phyloP scores from a whole-genome alignment of 2,797 vertebrate species.

The Danio kyathit region DNA sequence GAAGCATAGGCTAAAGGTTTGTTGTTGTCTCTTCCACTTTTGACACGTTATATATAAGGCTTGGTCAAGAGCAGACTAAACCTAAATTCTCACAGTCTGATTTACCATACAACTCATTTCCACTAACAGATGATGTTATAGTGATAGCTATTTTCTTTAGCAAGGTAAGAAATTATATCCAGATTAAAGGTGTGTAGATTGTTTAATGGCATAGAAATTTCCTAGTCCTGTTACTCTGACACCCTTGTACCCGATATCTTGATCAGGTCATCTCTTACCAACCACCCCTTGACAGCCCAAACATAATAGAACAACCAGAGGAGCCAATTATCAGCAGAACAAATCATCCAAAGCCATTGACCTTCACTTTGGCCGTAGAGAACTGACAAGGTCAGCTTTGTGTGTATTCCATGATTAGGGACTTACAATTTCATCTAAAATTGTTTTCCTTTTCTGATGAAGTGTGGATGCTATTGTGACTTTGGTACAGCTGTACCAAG shows the following conservation, averaged over 20 bases:
- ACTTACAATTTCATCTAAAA: slow-evolving; percentile 36
- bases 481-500: slow-evolving; percentile 2
- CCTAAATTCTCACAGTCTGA: neutral
- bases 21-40: slow-evolving; percentile 14
- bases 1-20: slow-evolving; percentile 41
- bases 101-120: neutral
- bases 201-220: neutral
- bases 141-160: no score
- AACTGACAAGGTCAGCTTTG: slow-evolving; percentile 44
- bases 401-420: slow-evolving; percentile 24
- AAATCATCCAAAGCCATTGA: slow-evolving; percentile 47
- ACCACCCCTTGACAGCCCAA: slow-evolving; percentile 40
- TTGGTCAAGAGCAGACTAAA: neutral
- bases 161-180: neutral
- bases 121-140: neutral
- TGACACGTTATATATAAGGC: neutral
- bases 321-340: slow-evolving; percentile 55
- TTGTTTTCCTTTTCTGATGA: slow-evolving; percentile 17
- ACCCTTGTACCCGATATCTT: slow-evolving; percentile 32
- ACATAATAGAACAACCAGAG: slow-evolving; percentile 57
- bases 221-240: slow-evolving; percentile 24
- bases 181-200: neutral
- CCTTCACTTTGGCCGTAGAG: slow-evolving; percentile 56
- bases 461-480: neutral
- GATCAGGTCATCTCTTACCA: slow-evolving; percentile 57